A percentile compares a stretch with the other conserved stretches of the same genome.
phyloP scores from a whole-genome alignment of 1,140 invertebrate species.

The Zophobas atratus region DNA sequence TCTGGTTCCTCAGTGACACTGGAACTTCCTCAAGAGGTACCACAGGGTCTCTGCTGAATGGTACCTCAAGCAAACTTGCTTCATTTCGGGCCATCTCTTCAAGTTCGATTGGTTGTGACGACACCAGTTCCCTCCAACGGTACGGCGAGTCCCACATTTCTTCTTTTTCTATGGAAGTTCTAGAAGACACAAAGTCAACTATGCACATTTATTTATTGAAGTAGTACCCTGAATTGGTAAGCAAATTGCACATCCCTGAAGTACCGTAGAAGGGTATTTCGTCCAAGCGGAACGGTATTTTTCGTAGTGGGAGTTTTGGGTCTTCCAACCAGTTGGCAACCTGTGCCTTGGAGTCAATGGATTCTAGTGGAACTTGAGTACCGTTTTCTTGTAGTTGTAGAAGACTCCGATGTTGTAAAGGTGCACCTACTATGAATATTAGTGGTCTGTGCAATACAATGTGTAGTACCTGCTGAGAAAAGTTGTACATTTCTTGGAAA shows the following conservation, averaged over 20 bases:
- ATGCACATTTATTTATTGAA: too few relatives aligned
- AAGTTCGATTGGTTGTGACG: not conserved
- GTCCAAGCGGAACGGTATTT: slow-evolving; percentile 82
- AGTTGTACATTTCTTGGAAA: slow-evolving; percentile 86
- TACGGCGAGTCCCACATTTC: slow-evolving; percentile 85
- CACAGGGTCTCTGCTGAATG: slow-evolving; percentile 55
- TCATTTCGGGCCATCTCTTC: slow-evolving; percentile 3
- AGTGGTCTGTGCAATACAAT: not conserved
- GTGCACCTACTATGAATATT: slow-evolving; percentile 76
- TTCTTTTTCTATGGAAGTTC: slow-evolving; percentile 71
- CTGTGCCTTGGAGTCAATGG: slow-evolving; percentile 77
- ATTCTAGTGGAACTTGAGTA: slow-evolving; percentile 75
- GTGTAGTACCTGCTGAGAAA: slow-evolving; percentile 81
- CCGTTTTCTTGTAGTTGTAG: slow-evolving; percentile 74
- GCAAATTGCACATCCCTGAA: slow-evolving; percentile 76
- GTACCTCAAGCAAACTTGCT: slow-evolving; percentile 44
- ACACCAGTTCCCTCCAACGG: slow-evolving; percentile 69
- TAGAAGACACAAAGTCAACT: not conserved
- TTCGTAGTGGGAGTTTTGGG: slow-evolving; percentile 77
- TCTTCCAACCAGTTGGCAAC: slow-evolving; percentile 75
- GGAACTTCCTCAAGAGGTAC: slow-evolving; percentile 8
- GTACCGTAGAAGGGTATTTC: slow-evolving; percentile 85
- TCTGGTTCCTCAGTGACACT: slow-evolving; percentile 33
- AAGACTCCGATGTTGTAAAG: slow-evolving; percentile 85
- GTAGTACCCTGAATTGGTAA: slow-evolving; percentile 57